Base-by-base conservation (phyloP, 1,140 invertebrate genomes). In the Drosophila kikkawai region DNA sequence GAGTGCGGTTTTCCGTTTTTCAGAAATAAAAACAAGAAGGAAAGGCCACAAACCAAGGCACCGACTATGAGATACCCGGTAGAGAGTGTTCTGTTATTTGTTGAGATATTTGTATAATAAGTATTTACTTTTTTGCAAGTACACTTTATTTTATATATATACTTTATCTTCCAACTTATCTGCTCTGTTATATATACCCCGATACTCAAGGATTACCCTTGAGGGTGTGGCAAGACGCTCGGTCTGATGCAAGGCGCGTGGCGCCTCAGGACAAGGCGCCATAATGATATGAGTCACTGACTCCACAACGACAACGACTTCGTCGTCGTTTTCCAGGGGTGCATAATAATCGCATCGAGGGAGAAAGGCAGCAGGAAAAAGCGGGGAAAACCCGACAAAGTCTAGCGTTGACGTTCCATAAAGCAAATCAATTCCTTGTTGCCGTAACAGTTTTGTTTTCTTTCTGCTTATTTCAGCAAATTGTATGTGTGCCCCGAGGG, bases 201-300 rank as follows among this genome's bases (percentile, higher is more conserved):
- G 13, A 6, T 9, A 6, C 1, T 7, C 36, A 8, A 13, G 1
- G 19, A 13, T 36, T 11, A n/a, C 15, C 17, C n/a, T 9, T 22
- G 58, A 22, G 56, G 65, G 19, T 65, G 41, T 60, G 45, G 37
- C 26, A 15, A 29, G 53, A 55, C 34, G 37, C n/a, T 64, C 37
- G 47, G 59, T 13, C 37, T 17, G 32, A 26, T 19, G n/a, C 39
- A 26, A 56, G 80, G 63, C 81, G 82, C 79, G 79, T 85, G 82
- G 68, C 74, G 82, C 82, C 82, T 51, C 78, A 67, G 82, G 82
- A 81, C 65, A 85, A 75, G 78, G 70, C 79, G 57, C 82, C 82
- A 85, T 85, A 85, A 85, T 85, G 82, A 85, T 85, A 85, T 85
- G 82, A 85, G 82, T 85, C 82, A 85, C 63, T 85, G 74, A 82